Base-by-base conservation (phyloP, 2,888 invertebrate genomes). In the Mimachlamys varia region DNA sequence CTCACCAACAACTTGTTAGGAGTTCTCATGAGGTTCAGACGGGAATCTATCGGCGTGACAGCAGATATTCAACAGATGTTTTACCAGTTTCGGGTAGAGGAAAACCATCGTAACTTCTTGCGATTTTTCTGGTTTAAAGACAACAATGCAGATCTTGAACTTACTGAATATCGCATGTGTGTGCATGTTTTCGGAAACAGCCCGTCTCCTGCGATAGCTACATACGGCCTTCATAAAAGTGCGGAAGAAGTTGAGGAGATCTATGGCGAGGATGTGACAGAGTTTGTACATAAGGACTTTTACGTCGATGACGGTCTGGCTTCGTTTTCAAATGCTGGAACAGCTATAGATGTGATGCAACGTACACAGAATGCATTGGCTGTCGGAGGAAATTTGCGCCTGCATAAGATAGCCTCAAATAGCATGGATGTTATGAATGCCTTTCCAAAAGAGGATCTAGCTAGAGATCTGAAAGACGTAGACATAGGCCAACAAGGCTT, bases 381-480 rank as follows among this genome's bases (percentile, higher is more conserved):
- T 0, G 33, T 62, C 7, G 88, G 89, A 12, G 91, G 90, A 0
- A 88, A 88, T 5, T 27, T 93, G 15, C 76, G 91, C n/a, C 88
- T 93, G 0, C 93, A 94, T 55, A 94, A 94, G 53, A 92, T 93
- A 33, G 90, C 92, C 15, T 93, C 94, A 1, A 93, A 93, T 89
- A 50, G 37, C 88, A 50, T 44, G 27, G 88, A 90, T 22, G 93
- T 93, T 0, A 88, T 93, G 89, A 49, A 88, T 12, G 90, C 91
- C 37, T 93, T 94, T 53, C 91, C 92, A 33, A 17, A 88, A n/a
- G 90, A 91, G 17, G 93, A 94, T 50, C 89, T 90, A 22, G 91
- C 91, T n/a, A 91, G 91, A 53, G 90, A 91, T 44, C 19, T 92
- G 38, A 91, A 90, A 87, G 50, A 89, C 15, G 49, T 92, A 37